These are phyloP conservation scores for Steatornis caripensis DNA, from an alignment of 2,113 vertebrate species.

Conservation along the genomic window DNA sequence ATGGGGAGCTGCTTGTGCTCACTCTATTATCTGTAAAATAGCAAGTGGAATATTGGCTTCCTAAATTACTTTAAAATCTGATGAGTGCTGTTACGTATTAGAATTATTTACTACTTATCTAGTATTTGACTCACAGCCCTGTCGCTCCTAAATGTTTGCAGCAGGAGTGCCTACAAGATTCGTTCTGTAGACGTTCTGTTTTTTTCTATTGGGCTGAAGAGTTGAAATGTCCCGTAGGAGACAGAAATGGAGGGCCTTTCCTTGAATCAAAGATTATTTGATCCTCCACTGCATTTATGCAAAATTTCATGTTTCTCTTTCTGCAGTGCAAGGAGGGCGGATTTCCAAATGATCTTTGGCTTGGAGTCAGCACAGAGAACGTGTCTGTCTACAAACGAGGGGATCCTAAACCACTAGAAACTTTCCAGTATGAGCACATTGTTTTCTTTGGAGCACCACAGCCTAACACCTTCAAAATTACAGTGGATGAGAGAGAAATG, in stretches of 20 bases:
- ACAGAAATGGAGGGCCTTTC: neutral
- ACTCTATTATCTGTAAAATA: neutral
- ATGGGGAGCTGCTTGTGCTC: neutral
- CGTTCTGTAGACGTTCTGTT: neutral
- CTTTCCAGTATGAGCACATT: slow-evolving; percentile 88
- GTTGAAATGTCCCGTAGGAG: neutral
- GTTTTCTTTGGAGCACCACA: slow-evolving; percentile 87
- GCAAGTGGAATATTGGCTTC: neutral
- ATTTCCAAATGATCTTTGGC: slow-evolving; percentile 89
- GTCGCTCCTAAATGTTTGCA: neutral
- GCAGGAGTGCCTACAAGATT: neutral
- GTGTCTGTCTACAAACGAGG: slow-evolving; percentile 87
- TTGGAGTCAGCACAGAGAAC: slow-evolving; percentile 85
- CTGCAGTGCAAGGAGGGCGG: slow-evolving; percentile 90
- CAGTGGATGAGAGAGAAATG: slow-evolving; percentile 92
- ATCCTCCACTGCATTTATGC: neutral
- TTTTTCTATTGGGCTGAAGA: neutral
- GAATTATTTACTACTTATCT: neutral
- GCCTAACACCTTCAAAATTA: slow-evolving; percentile 89
- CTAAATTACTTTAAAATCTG: neutral
- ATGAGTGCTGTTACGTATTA: neutral
- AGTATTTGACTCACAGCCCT: neutral
- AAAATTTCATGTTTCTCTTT: neutral
- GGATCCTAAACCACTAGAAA: slow-evolving; percentile 85
- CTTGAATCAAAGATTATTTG: neutral